Conservation (phyloP, 1,140 invertebrate species). For the Listronotus bonariensis region DNA sequence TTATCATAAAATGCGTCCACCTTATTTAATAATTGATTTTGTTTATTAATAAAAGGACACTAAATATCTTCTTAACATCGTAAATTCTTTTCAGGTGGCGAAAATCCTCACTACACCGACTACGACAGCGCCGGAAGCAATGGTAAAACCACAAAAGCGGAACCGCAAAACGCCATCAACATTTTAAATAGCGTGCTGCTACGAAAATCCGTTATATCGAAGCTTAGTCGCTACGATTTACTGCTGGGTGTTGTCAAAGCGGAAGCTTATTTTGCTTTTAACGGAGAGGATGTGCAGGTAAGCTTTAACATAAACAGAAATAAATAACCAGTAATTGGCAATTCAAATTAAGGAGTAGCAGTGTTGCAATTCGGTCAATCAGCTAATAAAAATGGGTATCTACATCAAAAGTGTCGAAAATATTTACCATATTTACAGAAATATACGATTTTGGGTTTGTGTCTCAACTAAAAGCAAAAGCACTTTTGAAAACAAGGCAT, state of each 20-base stretch:
- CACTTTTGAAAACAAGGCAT: too few relatives aligned
- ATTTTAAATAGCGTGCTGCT: slow-evolving; percentile 76
- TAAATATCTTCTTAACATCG: not conserved
- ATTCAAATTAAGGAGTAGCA: too few relatives aligned
- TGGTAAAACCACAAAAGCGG: slow-evolving; percentile 55
- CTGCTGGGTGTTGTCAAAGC: slow-evolving; percentile 89
- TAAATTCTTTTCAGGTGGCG: slow-evolving; percentile 39
- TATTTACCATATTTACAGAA: too few relatives aligned
- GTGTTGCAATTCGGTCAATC: too few relatives aligned
- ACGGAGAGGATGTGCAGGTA: slow-evolving; percentile 77
- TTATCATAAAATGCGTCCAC: too few relatives aligned
- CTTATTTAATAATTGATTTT: too few relatives aligned
- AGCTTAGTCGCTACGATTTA: slow-evolving; percentile 84
- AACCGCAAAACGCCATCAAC: slow-evolving; percentile 66
- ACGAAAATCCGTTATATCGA: slow-evolving; percentile 74
- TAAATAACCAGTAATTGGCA: too few relatives aligned
- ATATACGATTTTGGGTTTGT: too few relatives aligned
- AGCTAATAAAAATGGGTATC: too few relatives aligned
- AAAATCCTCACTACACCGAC: slow-evolving; percentile 51
- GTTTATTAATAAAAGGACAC: too few relatives aligned
- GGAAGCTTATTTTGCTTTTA: slow-evolving; percentile 87
- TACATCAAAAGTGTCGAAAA: too few relatives aligned
- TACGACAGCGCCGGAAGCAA: slow-evolving; percentile 42
- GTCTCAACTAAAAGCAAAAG: too few relatives aligned
- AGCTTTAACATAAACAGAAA: not conserved